A percentile compares a stretch with the other conserved stretches of the same genome.
Evolutionary conservation across 2,113 vertebrate species (phyloP).

Genomic region (Columba janthina): DNA sequence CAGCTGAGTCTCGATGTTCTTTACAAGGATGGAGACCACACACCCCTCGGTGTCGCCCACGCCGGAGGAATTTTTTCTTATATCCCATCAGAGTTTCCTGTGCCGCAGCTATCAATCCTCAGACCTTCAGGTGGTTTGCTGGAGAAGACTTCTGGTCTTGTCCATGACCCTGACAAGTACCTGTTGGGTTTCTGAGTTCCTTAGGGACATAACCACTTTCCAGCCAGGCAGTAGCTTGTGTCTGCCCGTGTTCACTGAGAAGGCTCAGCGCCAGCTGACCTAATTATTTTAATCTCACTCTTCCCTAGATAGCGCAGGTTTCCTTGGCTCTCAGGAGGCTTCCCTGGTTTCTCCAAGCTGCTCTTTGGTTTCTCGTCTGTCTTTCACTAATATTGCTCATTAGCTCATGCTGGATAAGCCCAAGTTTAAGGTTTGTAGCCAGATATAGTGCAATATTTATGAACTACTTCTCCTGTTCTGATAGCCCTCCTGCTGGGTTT

Average conservation of each 20-base stretch:
- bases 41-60: background rate
- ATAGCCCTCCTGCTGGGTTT: background rate
- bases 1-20: background rate
- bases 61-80: background rate
- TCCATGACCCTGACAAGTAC: rapidly evolving
- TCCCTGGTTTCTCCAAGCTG: conserved; percentile 24
- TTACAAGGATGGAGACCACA: background rate
- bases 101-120: rapidly evolving
- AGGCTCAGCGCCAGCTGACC: conserved; percentile 43
- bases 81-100: rapidly evolving
- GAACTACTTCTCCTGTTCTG: background rate
- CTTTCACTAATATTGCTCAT: background rate
- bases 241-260: background rate
- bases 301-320: conserved; percentile 2
- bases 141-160: background rate
- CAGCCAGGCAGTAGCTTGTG: rapidly evolving
- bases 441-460: background rate
- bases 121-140: background rate
- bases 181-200: background rate
- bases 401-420: rapidly evolving
- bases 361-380: background rate
- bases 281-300: conserved; percentile 24
- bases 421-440: background rate
- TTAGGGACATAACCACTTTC: background rate
- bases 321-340: conserved; percentile 12